Evolutionary conservation across 2,888 invertebrate genomes (phyloP), one percentile per base, ranked within the genome.

Genomic region (Hyles lineata): DNA sequence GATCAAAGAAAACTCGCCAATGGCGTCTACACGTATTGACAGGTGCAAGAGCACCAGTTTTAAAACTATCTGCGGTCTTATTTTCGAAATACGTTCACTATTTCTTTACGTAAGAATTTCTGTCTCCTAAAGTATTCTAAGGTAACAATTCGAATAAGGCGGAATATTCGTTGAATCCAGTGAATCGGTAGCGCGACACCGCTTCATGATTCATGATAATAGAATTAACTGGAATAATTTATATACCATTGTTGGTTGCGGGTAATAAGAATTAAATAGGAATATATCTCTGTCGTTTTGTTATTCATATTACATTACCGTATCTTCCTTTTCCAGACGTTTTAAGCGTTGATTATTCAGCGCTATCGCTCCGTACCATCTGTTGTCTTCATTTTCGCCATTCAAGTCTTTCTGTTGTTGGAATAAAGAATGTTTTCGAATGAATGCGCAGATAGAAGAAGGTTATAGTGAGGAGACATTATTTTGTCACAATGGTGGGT

Each of bases 271-370:
- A 92, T 92, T 92, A 93, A 92, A 92, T 92, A 89, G 89, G 86
- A 89, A 93, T 93, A 92, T 90, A 90, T 92, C 92, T 92, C 89
- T 89, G 91, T 92, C 92, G 92, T 92, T 93, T 94, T 93, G 92
- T 92, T 94, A 94, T 94, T 94, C 94, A 94, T 94, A 93, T 93
- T 90, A 91, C 92, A 92, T 94, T 94, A 92, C 92, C 90, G 92
- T 93, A 94, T 94, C 93, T 93, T 94, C 92, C 93, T 92, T 93
- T 93, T 93, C 92, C 91, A 93, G 93, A 92, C 93, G 92, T 93
- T 94, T 92, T 92, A 93, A 93, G 92, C 92, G 94, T 94, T 94
- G 94, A 94, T 94, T 94, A 94, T 94, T 93, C 93, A 92, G 91
- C 90, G 90, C 88, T 93, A 94, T 94, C 93, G 85, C 83, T 80